Evolutionary conservation across 1,140 invertebrate genomes (phyloP).

Genomic region (Brachionus rubens): DNA sequence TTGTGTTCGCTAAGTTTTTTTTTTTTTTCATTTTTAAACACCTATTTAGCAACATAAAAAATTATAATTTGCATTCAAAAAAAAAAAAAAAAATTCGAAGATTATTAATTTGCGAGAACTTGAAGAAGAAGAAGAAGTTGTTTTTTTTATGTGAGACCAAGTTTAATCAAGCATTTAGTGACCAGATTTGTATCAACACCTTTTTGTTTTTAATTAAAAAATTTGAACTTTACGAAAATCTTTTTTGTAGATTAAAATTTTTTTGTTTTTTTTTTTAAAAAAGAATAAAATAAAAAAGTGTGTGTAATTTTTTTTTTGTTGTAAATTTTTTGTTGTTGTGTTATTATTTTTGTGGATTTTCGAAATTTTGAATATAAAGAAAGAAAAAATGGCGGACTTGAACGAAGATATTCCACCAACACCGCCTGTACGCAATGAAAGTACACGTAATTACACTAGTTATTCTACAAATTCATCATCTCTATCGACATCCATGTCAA

Average conservation of each 20-base stretch:
- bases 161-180: slow-evolving; percentile 3
- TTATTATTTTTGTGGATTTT: too few species aligned
- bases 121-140: not conserved
- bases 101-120: slow-evolving; percentile 11
- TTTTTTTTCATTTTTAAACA: not conserved
- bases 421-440: slow-evolving; percentile 42
- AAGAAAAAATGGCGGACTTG: not conserved
- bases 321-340: too few species aligned
- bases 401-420: slow-evolving; percentile 19
- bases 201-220: slow-evolving; percentile 13
- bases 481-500: not conserved
- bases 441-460: not conserved
- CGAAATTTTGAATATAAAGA: too few species aligned
- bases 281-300: too few species aligned
- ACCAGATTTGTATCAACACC: not conserved
- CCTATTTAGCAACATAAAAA: slow-evolving; percentile 30
- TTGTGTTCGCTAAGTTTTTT: too few species aligned
- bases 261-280: not conserved
- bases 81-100: not conserved
- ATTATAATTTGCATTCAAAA: slow-evolving; percentile 42
- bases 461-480: not conserved
- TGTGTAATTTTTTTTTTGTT: too few species aligned
- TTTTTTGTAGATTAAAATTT: slow-evolving; percentile 37
- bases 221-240: slow-evolving; percentile 18
- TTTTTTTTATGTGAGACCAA: not conserved